phyloP scores from a whole-genome alignment of 2,797 vertebrate genomes.

The Nannoperca obscura region DNA sequence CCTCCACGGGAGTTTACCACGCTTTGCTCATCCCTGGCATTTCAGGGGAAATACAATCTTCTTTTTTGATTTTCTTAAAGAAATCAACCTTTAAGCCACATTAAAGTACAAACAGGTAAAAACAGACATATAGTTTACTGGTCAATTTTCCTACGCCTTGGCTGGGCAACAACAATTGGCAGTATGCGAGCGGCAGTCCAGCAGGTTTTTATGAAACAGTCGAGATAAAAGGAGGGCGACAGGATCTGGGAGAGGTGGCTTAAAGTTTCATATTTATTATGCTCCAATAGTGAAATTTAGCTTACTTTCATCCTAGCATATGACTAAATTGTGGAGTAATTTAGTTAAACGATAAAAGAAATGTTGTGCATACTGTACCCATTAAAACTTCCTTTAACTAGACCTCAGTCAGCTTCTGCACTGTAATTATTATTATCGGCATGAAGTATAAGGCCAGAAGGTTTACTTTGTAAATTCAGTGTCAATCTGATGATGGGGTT shows the following conservation, averaged over 20 bases:
- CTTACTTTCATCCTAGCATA: neutral
- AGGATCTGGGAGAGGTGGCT: neutral
- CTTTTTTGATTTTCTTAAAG: neutral
- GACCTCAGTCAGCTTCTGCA: neutral
- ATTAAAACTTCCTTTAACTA: no score
- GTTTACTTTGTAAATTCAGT: no score
- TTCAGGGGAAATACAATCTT: neutral
- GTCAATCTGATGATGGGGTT: neutral
- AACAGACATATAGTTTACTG: no score
- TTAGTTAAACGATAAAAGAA: neutral
- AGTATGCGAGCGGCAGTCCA: neutral
- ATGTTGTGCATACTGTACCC: neutral
- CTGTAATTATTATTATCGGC: neutral
- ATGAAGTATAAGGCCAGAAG: neutral
- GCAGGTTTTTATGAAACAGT: neutral
- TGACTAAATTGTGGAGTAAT: neutral
- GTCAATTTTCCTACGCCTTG: neutral
- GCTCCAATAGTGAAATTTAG: neutral
- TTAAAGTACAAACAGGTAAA: neutral
- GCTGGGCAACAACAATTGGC: neutral
- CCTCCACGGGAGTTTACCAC: constrained; percentile 2
- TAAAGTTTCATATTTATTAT: no score
- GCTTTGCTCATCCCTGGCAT: neutral
- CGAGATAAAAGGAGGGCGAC: neutral
- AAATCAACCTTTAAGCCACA: neutral